phyloP scores from a whole-genome alignment of 2,113 vertebrate species.

The Tychaedon coryphoeus region DNA sequence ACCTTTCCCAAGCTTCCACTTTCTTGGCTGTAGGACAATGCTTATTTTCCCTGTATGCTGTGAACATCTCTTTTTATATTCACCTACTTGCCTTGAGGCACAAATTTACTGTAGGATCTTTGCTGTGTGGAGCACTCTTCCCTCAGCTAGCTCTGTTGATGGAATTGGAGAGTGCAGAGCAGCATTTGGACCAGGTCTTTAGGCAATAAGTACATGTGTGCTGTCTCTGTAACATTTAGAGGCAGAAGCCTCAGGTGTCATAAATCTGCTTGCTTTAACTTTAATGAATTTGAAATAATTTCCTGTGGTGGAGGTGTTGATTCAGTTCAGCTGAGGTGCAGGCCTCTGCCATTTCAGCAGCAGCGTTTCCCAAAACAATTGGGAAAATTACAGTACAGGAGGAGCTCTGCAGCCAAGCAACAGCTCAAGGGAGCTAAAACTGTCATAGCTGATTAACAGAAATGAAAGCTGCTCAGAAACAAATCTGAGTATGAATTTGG shows the following conservation, averaged over 20 bases:
- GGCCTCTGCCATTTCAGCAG: neutral
- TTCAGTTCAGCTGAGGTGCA: neutral
- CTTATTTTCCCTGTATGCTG: neutral
- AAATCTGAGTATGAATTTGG: conserved; percentile 55
- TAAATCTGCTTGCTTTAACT: neutral
- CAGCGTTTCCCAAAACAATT: neutral
- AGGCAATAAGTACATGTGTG: neutral
- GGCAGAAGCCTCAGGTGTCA: neutral
- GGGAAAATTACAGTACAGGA: neutral
- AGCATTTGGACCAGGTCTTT: neutral
- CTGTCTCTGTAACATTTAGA: neutral
- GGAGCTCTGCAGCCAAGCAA: conserved; percentile 20
- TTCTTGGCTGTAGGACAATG: neutral
- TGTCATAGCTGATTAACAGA: conserved; percentile 59
- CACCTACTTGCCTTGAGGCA: neutral
- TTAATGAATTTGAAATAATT: neutral
- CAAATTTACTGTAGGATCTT: neutral
- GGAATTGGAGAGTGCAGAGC: neutral
- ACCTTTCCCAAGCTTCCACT: neutral
- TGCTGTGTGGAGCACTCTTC: neutral
- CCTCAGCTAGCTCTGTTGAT: neutral
- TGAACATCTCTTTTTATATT: neutral
- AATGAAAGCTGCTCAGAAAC: conserved; percentile 61
- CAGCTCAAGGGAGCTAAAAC: conserved; percentile 54
- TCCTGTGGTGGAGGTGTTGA: neutral